Evolutionary conservation across 37 sponge, comb jelly and placozoan species (phyloP).

Genomic region (Dysidea cf. avara): DNA sequence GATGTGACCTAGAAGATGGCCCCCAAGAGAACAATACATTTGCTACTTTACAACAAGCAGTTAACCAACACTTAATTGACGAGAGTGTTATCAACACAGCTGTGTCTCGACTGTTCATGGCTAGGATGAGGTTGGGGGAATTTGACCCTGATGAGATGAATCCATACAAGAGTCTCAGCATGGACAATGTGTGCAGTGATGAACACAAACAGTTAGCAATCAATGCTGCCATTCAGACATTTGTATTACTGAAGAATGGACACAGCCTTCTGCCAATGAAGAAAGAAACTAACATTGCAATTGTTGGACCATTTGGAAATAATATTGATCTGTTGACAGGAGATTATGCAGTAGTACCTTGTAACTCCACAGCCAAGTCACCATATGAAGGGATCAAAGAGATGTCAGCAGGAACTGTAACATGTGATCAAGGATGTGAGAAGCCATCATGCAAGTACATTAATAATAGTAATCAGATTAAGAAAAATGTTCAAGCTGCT

Average conservation of each 20-base stretch:
- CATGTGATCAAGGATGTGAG: too few species aligned
- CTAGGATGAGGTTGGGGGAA: constrained; percentile 67
- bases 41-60: constrained; percentile 40
- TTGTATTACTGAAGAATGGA: constrained; percentile 57
- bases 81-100: too few species aligned
- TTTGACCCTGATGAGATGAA: constrained; percentile 68
- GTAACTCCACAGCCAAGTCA: too few species aligned
- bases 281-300: constrained; percentile 10
- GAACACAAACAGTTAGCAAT: constrained; percentile 32
- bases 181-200: constrained; percentile 42
- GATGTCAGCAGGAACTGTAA: too few species aligned
- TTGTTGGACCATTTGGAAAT: too few species aligned
- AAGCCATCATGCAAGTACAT: too few species aligned
- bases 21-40: constrained; percentile 40
- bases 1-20: constrained; percentile 46
- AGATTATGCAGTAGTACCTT: too few species aligned
- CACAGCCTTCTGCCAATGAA: not conserved
- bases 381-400: too few species aligned
- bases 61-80: constrained; percentile 38
- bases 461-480: constrained; percentile 6
- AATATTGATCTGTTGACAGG: too few species aligned
- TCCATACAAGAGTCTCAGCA: constrained; percentile 22
- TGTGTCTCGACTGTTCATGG: constrained; percentile 48
- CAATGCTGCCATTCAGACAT: constrained; percentile 28
- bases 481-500: constrained; percentile 22